A percentile compares a stretch with the other conserved stretches of the same genome.
These are phyloP conservation scores for Stomatorhinus ivindoensis DNA, from an alignment of 2,113 vertebrate genomes.

Conservation along the genomic window DNA sequence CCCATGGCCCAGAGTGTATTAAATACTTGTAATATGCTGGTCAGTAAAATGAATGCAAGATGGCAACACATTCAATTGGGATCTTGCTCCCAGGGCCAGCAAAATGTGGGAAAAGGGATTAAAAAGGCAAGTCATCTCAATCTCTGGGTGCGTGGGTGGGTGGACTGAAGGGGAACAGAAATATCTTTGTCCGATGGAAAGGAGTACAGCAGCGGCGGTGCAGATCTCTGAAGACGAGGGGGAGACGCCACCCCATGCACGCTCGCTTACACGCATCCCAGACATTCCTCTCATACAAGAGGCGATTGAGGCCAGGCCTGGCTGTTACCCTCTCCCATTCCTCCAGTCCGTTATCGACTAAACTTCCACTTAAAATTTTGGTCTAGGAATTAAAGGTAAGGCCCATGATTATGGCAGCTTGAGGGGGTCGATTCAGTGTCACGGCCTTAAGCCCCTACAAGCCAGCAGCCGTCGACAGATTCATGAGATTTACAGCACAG, in stretches of 20 bases:
- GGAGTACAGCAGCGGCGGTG: constrained; percentile 11
- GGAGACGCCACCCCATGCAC: neutral
- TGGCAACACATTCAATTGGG: neutral
- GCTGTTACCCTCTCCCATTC: neutral
- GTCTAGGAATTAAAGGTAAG: neutral
- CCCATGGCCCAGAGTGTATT: neutral
- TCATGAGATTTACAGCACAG: neutral
- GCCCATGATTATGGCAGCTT: neutral
- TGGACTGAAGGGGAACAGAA: constrained; percentile 26
- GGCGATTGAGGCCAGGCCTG: neutral
- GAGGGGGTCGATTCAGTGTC: neutral
- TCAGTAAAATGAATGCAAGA: neutral
- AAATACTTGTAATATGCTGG: neutral
- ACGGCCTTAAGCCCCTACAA: neutral
- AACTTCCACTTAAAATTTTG: neutral
- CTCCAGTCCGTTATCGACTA: neutral
- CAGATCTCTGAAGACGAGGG: constrained; percentile 14
- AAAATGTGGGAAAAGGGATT: constrained; percentile 15
- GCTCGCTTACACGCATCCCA: neutral
- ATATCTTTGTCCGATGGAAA: constrained; percentile 33
- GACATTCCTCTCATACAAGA: neutral
- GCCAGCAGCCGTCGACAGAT: neutral
- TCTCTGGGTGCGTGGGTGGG: constrained; percentile 27
- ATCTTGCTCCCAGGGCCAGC: neutral
- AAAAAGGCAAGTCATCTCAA: constrained; percentile 30